Conservation (phyloP, 1,140 invertebrate genomes). For the Zophobas morio region DNA sequence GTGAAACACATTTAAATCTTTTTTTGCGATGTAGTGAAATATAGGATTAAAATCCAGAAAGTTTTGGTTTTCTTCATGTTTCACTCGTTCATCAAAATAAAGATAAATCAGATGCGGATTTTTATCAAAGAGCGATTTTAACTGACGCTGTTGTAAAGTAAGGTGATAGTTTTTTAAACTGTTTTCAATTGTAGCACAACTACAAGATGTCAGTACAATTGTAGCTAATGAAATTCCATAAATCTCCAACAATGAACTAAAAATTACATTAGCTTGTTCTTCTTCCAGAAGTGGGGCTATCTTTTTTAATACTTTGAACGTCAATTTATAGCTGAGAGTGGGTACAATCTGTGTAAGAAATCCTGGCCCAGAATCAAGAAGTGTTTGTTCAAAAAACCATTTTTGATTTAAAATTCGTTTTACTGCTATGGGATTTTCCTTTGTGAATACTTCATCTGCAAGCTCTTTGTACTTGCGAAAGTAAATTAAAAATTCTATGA, state of each 20-base stretch:
- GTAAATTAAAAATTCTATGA: background rate
- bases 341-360: background rate
- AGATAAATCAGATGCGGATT: background rate
- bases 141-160: background rate
- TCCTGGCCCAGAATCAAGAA: background rate
- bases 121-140: constrained; percentile 3
- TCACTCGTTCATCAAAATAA: background rate
- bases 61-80: background rate
- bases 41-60: constrained; percentile 2
- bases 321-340: background rate
- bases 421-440: background rate
- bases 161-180: background rate
- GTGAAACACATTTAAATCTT: background rate
- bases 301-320: background rate
- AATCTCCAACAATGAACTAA: background rate
- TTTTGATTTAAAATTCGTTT: background rate
- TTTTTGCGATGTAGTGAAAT: background rate
- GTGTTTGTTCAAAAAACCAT: background rate
- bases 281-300: background rate
- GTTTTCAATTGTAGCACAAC: background rate
- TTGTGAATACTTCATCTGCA: background rate
- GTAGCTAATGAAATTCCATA: background rate
- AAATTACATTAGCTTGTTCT: background rate
- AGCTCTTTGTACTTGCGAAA: background rate
- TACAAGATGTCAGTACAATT: background rate